These are phyloP conservation scores for Rhagonycha lutea DNA, from an alignment of 2,888 invertebrate species.

Conservation along the genomic window DNA sequence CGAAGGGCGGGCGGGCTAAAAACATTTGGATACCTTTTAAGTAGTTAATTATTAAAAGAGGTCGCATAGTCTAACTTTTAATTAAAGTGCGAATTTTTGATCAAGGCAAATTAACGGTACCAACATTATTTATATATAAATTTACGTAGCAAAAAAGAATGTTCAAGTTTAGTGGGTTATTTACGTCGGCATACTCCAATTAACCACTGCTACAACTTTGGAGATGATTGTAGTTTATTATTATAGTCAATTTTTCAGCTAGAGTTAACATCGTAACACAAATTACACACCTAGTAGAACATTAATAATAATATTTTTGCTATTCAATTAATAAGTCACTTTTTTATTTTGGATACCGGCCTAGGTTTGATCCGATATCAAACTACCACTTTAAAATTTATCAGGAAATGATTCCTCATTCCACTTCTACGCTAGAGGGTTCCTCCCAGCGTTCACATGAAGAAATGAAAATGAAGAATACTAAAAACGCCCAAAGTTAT, in stretches of 20 bases:
- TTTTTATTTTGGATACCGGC: too few relatives aligned
- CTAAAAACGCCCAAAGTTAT: too few relatives aligned
- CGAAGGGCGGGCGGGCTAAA: background rate
- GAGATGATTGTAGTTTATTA: constrained; percentile 1
- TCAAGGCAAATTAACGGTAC: background rate
- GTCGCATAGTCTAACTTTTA: background rate
- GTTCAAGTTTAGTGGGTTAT: constrained; percentile 12
- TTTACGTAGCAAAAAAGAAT: background rate
- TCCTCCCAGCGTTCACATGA: too few relatives aligned
- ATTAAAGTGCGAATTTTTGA: background rate
- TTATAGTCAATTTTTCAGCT: constrained; percentile 2
- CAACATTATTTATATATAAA: background rate
- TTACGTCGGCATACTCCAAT: constrained; percentile 5
- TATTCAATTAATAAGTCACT: background rate
- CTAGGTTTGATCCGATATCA: too few relatives aligned
- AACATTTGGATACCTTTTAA: background rate
- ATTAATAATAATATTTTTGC: background rate
- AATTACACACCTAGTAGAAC: constrained; percentile 9
- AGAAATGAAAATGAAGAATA: too few relatives aligned
- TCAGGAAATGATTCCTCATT: too few relatives aligned
- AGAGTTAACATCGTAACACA: constrained; percentile 12
- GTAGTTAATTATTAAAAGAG: background rate
- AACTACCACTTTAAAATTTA: too few relatives aligned
- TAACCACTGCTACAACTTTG: background rate
- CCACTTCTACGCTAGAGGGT: too few relatives aligned